Evolutionary conservation across 2,113 vertebrate species (phyloP), one percentile per base, ranked within the genome.

Genomic region (Oncorhynchus keta): DNA sequence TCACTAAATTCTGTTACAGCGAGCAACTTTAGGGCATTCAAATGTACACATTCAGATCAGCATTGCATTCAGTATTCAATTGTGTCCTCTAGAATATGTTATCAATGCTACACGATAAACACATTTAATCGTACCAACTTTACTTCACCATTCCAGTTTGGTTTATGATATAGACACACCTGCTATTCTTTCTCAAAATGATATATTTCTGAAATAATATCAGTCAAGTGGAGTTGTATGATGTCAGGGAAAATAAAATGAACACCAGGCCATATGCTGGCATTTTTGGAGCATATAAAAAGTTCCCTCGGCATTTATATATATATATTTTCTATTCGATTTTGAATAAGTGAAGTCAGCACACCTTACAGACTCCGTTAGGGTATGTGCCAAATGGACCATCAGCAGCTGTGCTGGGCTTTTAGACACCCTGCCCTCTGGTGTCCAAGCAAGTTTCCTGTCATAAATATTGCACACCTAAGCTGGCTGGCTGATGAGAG

Each of bases 361-460:
- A 68, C 16, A 74, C 67, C 67, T 79, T 55, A 76, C 80, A 55
- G 35, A 75, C 70, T 69, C 61, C 3, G 64, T 59, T 69, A 49
- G 62, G 18, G 62, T 4, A n/a, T n/a, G 66, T 77, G 86, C 86
- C 88, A 89, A 86, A 85, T 51, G 57, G 61, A 85, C 81, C 81
- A 76, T 86, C 84, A 76, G 70, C 45, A 45, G 77, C 62, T 45
- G 77, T 9, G 30, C 14, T 68, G 49, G 73, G 66, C 26, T 66
- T 32, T 64, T 14, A 35, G 68, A 76, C 74, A 77, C 73, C 66
- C 70, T 71, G 72, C 67, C 67, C 67, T 20, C 72, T 77, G 71
- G 48, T 67, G 73, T 68, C 80, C 69, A 48, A 28, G 67, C 75
- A 62, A 6, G 51, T 74, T 71, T 79, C 55, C 74, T 69, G 70